phyloP scores from a whole-genome alignment of 2,113 vertebrate genomes.

The Tychaedon coryphoeus region DNA sequence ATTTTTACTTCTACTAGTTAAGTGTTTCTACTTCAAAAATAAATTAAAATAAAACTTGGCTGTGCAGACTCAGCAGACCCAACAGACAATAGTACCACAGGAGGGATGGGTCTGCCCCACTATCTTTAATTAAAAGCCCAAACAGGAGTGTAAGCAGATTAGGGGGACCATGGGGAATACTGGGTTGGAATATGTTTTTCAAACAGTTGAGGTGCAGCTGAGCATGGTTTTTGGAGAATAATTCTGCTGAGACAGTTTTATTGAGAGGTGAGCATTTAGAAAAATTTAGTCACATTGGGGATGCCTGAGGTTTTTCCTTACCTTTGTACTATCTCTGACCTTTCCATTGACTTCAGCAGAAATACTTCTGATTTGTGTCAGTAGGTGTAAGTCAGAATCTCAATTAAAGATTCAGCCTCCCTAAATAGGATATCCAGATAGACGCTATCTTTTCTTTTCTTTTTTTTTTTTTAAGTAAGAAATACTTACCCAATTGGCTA shows the following conservation, averaged over 20 bases:
- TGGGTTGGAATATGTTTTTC: not conserved
- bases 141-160: not conserved
- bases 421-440: not conserved
- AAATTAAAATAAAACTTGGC: not conserved
- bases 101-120: not conserved
- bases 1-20: not conserved
- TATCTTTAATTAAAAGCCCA: slow-evolving; percentile 23
- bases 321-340: not conserved
- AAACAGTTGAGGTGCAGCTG: not conserved
- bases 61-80: not conserved
- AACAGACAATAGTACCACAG: not conserved
- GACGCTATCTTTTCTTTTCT: not conserved
- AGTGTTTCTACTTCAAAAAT: not conserved
- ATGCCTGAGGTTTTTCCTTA: not conserved
- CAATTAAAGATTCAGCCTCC: not conserved
- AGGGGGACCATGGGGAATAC: not conserved
- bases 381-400: not conserved
- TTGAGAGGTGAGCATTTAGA: not conserved
- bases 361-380: not conserved
- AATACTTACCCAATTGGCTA: not conserved
- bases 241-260: not conserved
- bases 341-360: not conserved
- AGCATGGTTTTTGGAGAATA: not conserved
- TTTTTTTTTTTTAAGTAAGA: not conserved
- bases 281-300: not conserved